These are phyloP conservation scores for Tiliacea citrago DNA, from an alignment of 2,888 invertebrate species.

Conservation along the genomic window DNA sequence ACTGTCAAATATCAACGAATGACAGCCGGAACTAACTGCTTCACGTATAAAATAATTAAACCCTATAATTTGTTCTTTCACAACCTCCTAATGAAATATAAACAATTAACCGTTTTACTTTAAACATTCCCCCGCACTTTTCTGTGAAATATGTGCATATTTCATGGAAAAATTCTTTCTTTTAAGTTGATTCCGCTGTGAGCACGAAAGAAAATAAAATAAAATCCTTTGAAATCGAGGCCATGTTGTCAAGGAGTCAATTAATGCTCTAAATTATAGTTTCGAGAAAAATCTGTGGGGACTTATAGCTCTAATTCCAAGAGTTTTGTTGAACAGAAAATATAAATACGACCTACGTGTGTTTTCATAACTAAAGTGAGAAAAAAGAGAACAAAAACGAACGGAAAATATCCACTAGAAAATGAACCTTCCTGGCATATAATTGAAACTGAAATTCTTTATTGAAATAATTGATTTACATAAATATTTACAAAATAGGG, in stretches of 20 bases:
- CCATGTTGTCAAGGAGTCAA: neutral
- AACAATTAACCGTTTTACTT: neutral
- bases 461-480: too few species aligned
- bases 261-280: neutral
- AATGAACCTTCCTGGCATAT: neutral
- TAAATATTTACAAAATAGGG: too few species aligned
- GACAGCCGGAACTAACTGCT: too few species aligned
- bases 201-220: neutral
- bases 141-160: too few species aligned
- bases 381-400: neutral
- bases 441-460: too few species aligned
- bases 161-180: neutral
- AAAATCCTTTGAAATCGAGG: neutral
- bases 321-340: neutral
- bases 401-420: neutral
- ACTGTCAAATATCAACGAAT: too few species aligned
- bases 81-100: too few species aligned
- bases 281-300: slow-evolving; percentile 2
- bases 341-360: neutral
- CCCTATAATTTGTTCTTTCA: neutral
- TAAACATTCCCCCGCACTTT: neutral
- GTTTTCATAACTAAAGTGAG: too few species aligned
- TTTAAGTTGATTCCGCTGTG: neutral
- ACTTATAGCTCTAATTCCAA: neutral
- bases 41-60: too few species aligned